Evolutionary conservation across 2,888 invertebrate genomes (phyloP).

Genomic region (Mimas tiliae): DNA sequence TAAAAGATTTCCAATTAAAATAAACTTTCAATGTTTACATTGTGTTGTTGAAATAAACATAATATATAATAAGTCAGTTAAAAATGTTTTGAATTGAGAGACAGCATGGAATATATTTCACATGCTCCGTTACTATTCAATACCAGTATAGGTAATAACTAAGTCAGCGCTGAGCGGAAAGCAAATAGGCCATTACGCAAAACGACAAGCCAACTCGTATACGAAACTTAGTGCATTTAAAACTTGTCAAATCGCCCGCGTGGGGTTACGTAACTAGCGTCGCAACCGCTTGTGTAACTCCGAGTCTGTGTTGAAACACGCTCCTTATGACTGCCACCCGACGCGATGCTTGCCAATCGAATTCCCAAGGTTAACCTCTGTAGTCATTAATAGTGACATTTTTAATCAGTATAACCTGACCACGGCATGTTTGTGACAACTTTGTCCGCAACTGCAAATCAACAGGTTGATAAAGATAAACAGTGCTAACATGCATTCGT

Average conservation of each 20-base stretch:
- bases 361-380: slow-evolving; percentile 21
- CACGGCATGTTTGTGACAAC: neutral
- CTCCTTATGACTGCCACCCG: slow-evolving; percentile 21
- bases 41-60: too few species aligned
- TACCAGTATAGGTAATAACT: slow-evolving; percentile 7
- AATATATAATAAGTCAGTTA: neutral
- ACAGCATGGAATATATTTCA: too few species aligned
- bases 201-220: neutral
- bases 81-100: too few species aligned
- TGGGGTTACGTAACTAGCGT: slow-evolving; percentile 16
- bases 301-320: slow-evolving; percentile 10
- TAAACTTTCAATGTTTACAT: too few species aligned
- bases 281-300: slow-evolving; percentile 24
- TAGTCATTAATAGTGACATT: slow-evolving; percentile 16
- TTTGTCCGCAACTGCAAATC: neutral
- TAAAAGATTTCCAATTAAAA: too few species aligned
- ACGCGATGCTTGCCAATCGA: slow-evolving; percentile 22
- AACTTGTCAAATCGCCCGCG: slow-evolving; percentile 24
- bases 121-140: neutral
- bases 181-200: slow-evolving; percentile 23
- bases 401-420: slow-evolving; percentile 9
- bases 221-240: slow-evolving; percentile 24
- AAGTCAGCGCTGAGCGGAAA: slow-evolving; percentile 10
- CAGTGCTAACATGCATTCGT: neutral
- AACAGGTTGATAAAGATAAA: neutral